Evolutionary conservation across 2,797 vertebrate species (phyloP).

Genomic region (Myripristis murdjan): DNA sequence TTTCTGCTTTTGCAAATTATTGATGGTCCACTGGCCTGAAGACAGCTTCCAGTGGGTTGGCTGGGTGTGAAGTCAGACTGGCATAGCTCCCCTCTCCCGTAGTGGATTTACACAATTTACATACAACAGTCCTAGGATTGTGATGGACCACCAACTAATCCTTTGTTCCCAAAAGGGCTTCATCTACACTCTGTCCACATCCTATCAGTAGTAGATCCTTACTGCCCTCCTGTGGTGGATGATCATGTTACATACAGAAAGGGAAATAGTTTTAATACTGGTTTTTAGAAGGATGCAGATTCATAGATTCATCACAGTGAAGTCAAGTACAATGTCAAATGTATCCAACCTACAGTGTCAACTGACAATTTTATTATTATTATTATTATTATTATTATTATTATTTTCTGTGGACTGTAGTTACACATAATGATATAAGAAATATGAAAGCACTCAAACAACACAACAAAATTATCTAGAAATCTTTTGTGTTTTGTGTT

Average conservation of each 20-base stretch:
- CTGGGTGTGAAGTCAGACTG: slow-evolving; percentile 79
- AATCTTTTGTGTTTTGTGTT: too few relatives aligned
- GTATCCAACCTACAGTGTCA: too few relatives aligned
- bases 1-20: slow-evolving; percentile 38
- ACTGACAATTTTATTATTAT: too few relatives aligned
- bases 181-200: neutral
- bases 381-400: too few relatives aligned
- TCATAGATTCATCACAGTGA: too few relatives aligned
- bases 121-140: slow-evolving; percentile 76
- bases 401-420: too few relatives aligned
- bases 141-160: slow-evolving; percentile 82
- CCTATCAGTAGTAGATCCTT: slow-evolving; percentile 43
- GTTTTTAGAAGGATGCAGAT: too few relatives aligned
- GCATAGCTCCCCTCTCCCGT: slow-evolving; percentile 68
- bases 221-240: slow-evolving; percentile 76
- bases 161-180: slow-evolving; percentile 75
- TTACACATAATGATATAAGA: too few relatives aligned
- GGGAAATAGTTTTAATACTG: neutral
- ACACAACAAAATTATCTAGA: too few relatives aligned
- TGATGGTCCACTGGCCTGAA: slow-evolving; percentile 67
- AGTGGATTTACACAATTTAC: slow-evolving; percentile 80
- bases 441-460: too few relatives aligned
- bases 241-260: slow-evolving; percentile 17
- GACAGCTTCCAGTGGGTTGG: slow-evolving; percentile 63
- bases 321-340: too few relatives aligned